These are phyloP conservation scores for Pachyrhynchus sulphureomaculatus DNA, from an alignment of 1,140 invertebrate genomes.

Conservation along the genomic window DNA sequence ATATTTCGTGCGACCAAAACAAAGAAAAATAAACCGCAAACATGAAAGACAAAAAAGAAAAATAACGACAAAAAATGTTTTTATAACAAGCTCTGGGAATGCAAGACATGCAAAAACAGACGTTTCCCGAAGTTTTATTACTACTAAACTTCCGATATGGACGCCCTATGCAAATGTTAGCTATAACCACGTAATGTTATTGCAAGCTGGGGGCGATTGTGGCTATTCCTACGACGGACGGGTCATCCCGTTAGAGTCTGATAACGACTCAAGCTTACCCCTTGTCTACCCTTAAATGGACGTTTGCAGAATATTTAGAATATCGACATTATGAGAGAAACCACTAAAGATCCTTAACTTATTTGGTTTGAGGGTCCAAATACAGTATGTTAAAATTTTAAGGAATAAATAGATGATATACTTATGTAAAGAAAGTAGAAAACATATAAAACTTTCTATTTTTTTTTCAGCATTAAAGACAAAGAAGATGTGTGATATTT, in stretches of 20 bases:
- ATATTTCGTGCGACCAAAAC: too few relatives aligned
- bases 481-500: too few relatives aligned
- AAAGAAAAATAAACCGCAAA: too few relatives aligned
- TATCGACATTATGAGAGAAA: conserved; percentile 30
- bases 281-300: conserved; percentile 30
- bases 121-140: conserved; percentile 26
- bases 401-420: too few relatives aligned
- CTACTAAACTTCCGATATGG: conserved; percentile 25
- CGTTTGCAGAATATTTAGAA: conserved; percentile 25
- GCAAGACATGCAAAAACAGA: conserved; percentile 31
- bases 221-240: conserved; percentile 27
- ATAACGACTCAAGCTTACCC: conserved; percentile 32
- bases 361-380: background rate
- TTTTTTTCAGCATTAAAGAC: too few relatives aligned
- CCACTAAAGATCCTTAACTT: conserved; percentile 24
- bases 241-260: conserved; percentile 34
- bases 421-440: too few relatives aligned
- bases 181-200: conserved; percentile 31
- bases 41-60: too few relatives aligned
- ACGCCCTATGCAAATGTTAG: conserved; percentile 28
- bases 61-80: conserved; percentile 9
- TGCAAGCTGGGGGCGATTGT: conserved; percentile 14
- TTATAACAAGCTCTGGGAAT: conserved; percentile 8
- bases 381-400: too few relatives aligned
- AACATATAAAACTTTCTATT: too few relatives aligned